Evolutionary conservation across 2,888 invertebrate species (phyloP).

Genomic region (Aquatica leii): DNA sequence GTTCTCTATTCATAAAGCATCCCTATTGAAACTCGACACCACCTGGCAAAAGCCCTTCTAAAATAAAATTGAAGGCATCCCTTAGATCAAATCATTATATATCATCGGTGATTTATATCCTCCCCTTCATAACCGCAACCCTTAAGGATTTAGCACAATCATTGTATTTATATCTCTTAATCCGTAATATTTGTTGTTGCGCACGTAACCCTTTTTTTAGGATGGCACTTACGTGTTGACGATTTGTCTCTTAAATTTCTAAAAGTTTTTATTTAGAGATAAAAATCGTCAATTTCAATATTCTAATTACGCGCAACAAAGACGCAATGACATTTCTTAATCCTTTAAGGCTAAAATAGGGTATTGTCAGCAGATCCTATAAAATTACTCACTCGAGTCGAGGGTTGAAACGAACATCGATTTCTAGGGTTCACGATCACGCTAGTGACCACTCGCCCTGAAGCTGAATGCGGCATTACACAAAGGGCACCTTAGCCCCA

Average conservation of each 20-base stretch:
- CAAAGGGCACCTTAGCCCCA: conserved; percentile 48
- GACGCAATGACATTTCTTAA: conserved; percentile 27
- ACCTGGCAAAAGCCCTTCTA: conserved; percentile 28
- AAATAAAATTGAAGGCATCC: conserved; percentile 31
- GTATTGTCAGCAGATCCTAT: conserved; percentile 32
- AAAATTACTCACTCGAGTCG: conserved; percentile 42
- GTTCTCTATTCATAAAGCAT: conserved; percentile 20
- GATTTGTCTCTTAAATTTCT: too few species aligned
- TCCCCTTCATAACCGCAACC: conserved; percentile 33
- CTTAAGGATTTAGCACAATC: conserved; percentile 35
- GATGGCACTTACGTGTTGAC: too few species aligned
- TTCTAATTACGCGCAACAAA: conserved; percentile 17
- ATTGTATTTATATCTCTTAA: conserved; percentile 37
- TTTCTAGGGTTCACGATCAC: conserved; percentile 60
- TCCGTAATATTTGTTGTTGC: conserved; percentile 35
- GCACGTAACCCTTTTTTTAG: conserved; percentile 19
- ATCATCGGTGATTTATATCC: conserved; percentile 34
- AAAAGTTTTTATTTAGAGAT: conserved; percentile 12
- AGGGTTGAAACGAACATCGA: conserved; percentile 59
- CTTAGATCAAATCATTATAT: conserved; percentile 37
- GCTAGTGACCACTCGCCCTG: conserved; percentile 58
- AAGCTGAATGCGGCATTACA: conserved; percentile 54
- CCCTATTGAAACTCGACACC: conserved; percentile 30
- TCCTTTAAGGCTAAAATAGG: conserved; percentile 26
- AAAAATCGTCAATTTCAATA: neutral